Evolutionary conservation across 2,113 vertebrate genomes (phyloP).

Genomic region (Aldabrachelys gigantea): DNA sequence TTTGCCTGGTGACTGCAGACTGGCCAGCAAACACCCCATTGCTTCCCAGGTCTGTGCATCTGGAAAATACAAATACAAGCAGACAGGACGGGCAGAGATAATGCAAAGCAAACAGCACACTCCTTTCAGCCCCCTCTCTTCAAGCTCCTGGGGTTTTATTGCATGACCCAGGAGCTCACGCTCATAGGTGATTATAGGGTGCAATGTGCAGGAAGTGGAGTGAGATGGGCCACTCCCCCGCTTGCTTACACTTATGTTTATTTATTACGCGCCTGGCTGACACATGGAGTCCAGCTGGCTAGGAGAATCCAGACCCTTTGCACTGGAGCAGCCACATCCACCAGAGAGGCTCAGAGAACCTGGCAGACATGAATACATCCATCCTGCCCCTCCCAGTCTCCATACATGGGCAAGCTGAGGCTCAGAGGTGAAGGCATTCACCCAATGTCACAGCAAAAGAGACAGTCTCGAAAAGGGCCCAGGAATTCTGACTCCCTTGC

Average conservation of each 20-base stretch:
- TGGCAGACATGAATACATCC: background rate
- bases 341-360: background rate
- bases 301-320: background rate
- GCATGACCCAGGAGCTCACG: accelerated
- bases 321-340: background rate
- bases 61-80: background rate
- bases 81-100: background rate
- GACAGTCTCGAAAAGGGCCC: background rate
- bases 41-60: background rate
- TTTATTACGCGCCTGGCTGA: background rate
- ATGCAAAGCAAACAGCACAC: background rate
- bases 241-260: background rate
- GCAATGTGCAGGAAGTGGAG: accelerated
- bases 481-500: background rate
- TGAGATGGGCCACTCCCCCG: accelerated
- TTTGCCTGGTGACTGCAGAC: accelerated
- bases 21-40: accelerated
- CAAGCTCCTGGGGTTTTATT: background rate
- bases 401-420: background rate
- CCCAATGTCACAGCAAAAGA: too few species aligned
- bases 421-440: background rate
- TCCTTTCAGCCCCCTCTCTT: too few species aligned
- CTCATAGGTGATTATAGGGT: accelerated
- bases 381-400: too few species aligned
- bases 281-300: background rate